These are phyloP conservation scores for Oncopodura yosiiana DNA, from an alignment of 1,140 invertebrate species.

Conservation along the genomic window DNA sequence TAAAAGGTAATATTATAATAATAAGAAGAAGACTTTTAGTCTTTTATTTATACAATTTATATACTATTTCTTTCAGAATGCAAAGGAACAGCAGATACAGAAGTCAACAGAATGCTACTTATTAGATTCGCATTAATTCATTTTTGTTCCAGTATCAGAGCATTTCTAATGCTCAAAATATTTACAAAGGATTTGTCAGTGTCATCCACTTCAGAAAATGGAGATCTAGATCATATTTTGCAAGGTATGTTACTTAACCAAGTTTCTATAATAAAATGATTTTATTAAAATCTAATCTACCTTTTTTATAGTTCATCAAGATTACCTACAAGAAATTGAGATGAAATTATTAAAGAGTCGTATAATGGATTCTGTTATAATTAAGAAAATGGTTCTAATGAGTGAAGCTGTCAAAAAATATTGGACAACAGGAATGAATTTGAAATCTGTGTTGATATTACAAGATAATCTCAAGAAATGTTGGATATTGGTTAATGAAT, in stretches of 20 bases:
- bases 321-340: slow-evolving; percentile 16
- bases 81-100: background rate
- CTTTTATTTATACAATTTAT: background rate
- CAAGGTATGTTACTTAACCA: background rate
- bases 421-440: slow-evolving; percentile 13
- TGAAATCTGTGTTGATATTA: slow-evolving; percentile 2
- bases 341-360: slow-evolving; percentile 9
- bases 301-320: slow-evolving; percentile 19
- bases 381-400: slow-evolving; percentile 24
- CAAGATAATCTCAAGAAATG: slow-evolving; percentile 26
- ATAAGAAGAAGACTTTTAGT: background rate
- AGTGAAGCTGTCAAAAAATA: background rate
- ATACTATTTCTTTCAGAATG: slow-evolving; percentile 11
- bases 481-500: slow-evolving; percentile 14
- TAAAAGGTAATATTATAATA: slow-evolving; percentile 13
- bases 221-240: slow-evolving; percentile 7
- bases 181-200: slow-evolving; percentile 17
- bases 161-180: slow-evolving; percentile 23
- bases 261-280: too few relatives aligned
- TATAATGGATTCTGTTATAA: slow-evolving; percentile 14
- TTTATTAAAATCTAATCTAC: background rate
- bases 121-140: slow-evolving; percentile 26
- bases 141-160: slow-evolving; percentile 24
- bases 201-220: background rate
- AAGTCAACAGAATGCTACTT: slow-evolving; percentile 5